Evolutionary conservation across 2,113 vertebrate species (phyloP).

Genomic region (Oncorhynchus mykiss): DNA sequence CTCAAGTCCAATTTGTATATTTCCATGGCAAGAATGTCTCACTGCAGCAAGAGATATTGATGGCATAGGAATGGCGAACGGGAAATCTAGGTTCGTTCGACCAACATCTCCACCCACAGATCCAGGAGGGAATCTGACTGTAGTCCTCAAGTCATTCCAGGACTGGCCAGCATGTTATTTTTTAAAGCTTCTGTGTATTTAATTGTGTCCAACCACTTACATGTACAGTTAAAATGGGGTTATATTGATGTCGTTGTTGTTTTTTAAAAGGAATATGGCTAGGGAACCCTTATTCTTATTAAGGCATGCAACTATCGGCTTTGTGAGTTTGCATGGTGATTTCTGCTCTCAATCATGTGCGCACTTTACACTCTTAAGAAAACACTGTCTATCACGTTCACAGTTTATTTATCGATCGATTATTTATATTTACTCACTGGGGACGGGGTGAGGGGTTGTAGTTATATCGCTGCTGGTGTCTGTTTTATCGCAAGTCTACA

Average conservation of each 20-base stretch:
- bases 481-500: constrained; percentile 15
- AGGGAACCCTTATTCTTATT: constrained; percentile 36
- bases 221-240: constrained; percentile 42
- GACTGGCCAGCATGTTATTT: constrained; percentile 58
- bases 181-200: constrained; percentile 38
- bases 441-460: neutral
- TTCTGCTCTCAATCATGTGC: constrained; percentile 52
- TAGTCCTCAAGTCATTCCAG: constrained; percentile 33
- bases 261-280: constrained; percentile 49
- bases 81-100: constrained; percentile 8
- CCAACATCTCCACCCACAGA: constrained; percentile 6
- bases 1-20: no score
- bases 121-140: constrained; percentile 22
- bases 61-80: neutral
- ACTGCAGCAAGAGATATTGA: neutral
- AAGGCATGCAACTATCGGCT: constrained; percentile 72
- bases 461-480: neutral
- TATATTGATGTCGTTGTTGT: constrained; percentile 54
- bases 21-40: neutral
- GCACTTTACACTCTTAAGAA: constrained; percentile 51
- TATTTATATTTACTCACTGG: neutral
- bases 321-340: constrained; percentile 78
- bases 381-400: constrained; percentile 16
- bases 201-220: constrained; percentile 39
- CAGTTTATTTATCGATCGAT: constrained; percentile 27